Base-by-base conservation (phyloP, 2,888 invertebrate genomes). In the Tenthredo scrophulariae region DNA sequence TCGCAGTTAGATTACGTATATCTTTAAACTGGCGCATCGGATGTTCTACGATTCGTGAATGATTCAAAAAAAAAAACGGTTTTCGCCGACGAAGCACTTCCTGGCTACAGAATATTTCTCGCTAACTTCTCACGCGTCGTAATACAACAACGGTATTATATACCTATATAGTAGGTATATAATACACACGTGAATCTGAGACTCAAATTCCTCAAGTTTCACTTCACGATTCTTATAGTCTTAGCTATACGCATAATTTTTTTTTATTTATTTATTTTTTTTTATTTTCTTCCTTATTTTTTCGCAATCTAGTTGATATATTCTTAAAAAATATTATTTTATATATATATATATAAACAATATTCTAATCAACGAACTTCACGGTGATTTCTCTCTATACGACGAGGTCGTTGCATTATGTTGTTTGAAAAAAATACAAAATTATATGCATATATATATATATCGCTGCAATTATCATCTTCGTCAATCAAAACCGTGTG, bases 121-220 rank as follows among this genome's bases (percentile, higher is more conserved):
- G 54, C 54, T 77, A n/a, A 77, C 26, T 77, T 77, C 77, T 54
- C 77, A 77, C 77, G 77, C 50, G 0, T 77, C 77, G 77, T 50
- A 40, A 77, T 77, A 29, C 77, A 75, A 40, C 74, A 77, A 77
- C 77, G 77, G 54, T 77, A 77, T 50, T 15, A 77, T 50, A 54
- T 77, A 37, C 54, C 18, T 67, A 33, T 50, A 50, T 50, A 18
- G 15, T 50, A 18, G 5, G 33, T 50, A 33, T 70, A 37, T 29
- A 7, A 22, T 70, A 70, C 43, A 40, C 72, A 43, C 4, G 72
- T 74, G 43, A 43, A 74, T 74, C 40, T 74, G 13, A 43, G 37
- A 74, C 43, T 43, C 72, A 74, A 43, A 74, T 74, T n/a, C 40
- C 72, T 22, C 22, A 6, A 15, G 18, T 40, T 40, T 40, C 29